Evolutionary conservation across 92 coral and sea anemone species (phyloP).

Genomic region (Epizoanthus ramosus): DNA sequence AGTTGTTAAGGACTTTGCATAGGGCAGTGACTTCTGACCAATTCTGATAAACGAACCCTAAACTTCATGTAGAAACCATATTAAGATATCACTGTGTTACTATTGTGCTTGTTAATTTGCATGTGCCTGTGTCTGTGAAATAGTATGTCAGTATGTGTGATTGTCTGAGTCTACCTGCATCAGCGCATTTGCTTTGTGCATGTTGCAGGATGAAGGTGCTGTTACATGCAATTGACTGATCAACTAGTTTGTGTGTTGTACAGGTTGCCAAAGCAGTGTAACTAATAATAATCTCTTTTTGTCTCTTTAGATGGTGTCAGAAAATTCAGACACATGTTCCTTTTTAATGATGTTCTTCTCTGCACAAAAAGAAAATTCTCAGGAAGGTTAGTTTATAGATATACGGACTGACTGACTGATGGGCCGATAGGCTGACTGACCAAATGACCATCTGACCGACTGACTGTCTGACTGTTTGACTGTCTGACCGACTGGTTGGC

Average conservation of each 20-base stretch:
- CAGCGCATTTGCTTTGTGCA: neutral
- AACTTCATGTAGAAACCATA: too few species aligned
- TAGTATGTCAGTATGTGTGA: neutral
- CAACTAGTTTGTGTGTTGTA: neutral
- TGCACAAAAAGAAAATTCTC: constrained; percentile 88
- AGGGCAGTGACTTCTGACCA: too few species aligned
- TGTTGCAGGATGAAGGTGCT: too few species aligned
- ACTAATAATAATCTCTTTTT: neutral
- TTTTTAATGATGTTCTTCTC: constrained; percentile 87
- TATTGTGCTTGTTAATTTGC: neutral
- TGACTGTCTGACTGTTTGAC: too few species aligned
- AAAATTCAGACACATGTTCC: constrained; percentile 90
- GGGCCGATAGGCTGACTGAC: too few species aligned
- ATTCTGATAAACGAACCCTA: too few species aligned
- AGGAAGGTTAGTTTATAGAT: constrained; percentile 66
- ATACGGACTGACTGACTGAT: too few species aligned
- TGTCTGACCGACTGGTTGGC: too few species aligned
- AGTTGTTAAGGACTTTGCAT: neutral
- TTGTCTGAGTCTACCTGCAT: neutral
- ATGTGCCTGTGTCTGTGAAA: neutral
- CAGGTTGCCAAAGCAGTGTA: neutral
- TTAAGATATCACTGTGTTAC: too few species aligned
- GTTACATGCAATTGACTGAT: too few species aligned
- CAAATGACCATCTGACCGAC: too few species aligned
- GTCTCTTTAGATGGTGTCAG: constrained; percentile 86